Base-by-base conservation (phyloP, 1,140 invertebrate genomes). In the Scaptodrosophila lebanonensis region DNA sequence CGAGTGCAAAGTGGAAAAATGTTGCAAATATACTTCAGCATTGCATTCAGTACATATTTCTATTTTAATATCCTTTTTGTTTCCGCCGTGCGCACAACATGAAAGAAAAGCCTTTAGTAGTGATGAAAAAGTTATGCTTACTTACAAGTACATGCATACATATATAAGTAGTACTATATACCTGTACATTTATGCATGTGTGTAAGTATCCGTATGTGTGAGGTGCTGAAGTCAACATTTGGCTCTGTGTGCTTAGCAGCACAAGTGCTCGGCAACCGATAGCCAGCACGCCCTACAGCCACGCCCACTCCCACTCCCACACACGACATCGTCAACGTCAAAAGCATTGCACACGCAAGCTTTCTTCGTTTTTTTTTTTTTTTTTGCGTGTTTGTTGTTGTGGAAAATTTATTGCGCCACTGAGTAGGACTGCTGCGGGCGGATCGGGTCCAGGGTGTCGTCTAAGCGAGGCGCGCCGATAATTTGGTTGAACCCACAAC, bases 321-420 rank as follows among this genome's bases (percentile, higher is more conserved):
- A n/a, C n/a, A 36, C 56, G 56, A 43, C 56, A 50, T 25, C 58
- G 56, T 62, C 59, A 61, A 49, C 60, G 63, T 60, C 64, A 67
- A 67, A 60, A 59, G 54, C 63, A 59, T 25, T 35, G 36, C 36
- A 56, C 59, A 62, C 59, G 59, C 59, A 42, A 50, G 53, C 45
- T 54, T 32, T 45, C 61, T 45, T 47, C 36, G 36, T 20, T 15
- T 33, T 32, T n/a, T n/a, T n/a, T n/a, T n/a, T n/a, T n/a, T n/a
- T n/a, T n/a, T n/a, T n/a, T n/a, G n/a, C 13, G 57, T 25, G 69
- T 49, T 47, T 60, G 67, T 42, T 73, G 52, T 68, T 68, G 69
- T 48, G 69, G 70, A 73, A 73, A 73, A 68, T 73, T n/a, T n/a
- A n/a, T n/a, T n/a, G n/a, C n/a, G n/a, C n/a, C n/a, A n/a, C n/a